Percentiles rank a stretch among this genome's conserved stretches.
Evolutionary conservation across 2,888 invertebrate genomes (phyloP).

Genomic region (Sinelater perroti): DNA sequence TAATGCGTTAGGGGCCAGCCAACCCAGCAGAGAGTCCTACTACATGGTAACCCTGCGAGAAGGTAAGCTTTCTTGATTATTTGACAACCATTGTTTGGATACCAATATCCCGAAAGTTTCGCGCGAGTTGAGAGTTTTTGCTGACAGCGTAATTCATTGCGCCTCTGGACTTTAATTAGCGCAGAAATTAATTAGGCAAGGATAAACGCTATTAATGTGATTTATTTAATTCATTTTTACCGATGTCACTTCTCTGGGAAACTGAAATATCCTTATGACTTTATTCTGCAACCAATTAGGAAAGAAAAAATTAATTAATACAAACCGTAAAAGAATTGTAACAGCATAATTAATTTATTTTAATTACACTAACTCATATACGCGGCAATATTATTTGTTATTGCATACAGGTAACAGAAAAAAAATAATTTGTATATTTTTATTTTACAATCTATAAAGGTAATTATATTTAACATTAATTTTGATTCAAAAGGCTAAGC

Average conservation of each 20-base stretch:
- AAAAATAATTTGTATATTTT: no score
- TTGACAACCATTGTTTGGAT: constrained; percentile 16
- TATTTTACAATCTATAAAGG: no score
- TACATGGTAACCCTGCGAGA: constrained; percentile 78
- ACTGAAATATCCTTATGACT: neutral
- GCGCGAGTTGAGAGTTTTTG: constrained; percentile 9
- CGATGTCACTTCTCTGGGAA: neutral
- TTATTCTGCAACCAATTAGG: neutral
- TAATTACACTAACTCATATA: no score
- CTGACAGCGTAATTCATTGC: constrained; percentile 31
- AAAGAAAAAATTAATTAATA: no score
- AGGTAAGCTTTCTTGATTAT: constrained; percentile 63
- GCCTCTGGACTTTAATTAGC: constrained; percentile 40
- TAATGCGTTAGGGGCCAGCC: constrained; percentile 75
- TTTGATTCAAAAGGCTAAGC: no score
- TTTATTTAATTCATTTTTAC: constrained; percentile 18
- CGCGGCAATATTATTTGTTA: no score
- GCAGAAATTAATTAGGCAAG: constrained; percentile 29
- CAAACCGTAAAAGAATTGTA: neutral
- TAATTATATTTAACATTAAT: no score
- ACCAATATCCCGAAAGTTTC: constrained; percentile 13
- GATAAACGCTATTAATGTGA: constrained; percentile 21
- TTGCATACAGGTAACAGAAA: no score
- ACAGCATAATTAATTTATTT: no score
- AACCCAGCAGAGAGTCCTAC: constrained; percentile 74